These are phyloP conservation scores for Tridacna crocea DNA, from an alignment of 2,888 invertebrate species.

Conservation along the genomic window DNA sequence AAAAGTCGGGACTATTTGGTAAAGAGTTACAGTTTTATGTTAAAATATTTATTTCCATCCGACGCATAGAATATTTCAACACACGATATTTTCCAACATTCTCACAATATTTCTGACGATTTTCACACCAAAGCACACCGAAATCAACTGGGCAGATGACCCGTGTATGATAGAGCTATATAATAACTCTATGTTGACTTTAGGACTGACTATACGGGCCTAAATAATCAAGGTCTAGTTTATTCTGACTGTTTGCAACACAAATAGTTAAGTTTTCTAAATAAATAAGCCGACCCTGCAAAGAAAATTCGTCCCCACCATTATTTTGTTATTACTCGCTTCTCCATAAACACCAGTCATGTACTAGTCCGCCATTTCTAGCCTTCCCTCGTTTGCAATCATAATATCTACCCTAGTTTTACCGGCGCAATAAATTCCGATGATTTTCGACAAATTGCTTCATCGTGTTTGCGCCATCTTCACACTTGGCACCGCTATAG, in stretches of 20 bases:
- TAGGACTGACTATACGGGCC: slow-evolving; percentile 25
- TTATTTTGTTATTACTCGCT: slow-evolving; percentile 33
- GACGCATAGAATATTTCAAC: no score
- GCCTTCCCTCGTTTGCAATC: slow-evolving; percentile 13
- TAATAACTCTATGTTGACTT: slow-evolving; percentile 42
- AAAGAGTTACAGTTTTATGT: no score
- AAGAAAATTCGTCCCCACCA: slow-evolving; percentile 42
- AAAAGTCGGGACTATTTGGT: no score
- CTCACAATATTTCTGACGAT: no score
- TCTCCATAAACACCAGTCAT: slow-evolving; percentile 2
- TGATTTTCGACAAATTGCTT: slow-evolving; percentile 48
- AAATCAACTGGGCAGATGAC: background rate
- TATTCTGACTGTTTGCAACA: slow-evolving; percentile 44
- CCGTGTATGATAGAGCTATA: slow-evolving; percentile 36
- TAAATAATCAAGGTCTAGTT: slow-evolving; percentile 46
- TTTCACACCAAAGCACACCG: no score
- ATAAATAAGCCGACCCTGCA: slow-evolving; percentile 48
- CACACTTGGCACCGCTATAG: background rate
- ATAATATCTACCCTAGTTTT: slow-evolving; percentile 27
- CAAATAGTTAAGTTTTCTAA: slow-evolving; percentile 57
- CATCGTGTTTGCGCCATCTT: slow-evolving; percentile 11
- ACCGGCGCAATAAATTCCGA: slow-evolving; percentile 39
- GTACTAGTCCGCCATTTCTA: slow-evolving; percentile 32
- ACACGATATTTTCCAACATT: no score
- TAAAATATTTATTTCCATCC: no score